phyloP scores from a whole-genome alignment of 2,113 vertebrate genomes.

The Campylorhamphus procurvoides region DNA sequence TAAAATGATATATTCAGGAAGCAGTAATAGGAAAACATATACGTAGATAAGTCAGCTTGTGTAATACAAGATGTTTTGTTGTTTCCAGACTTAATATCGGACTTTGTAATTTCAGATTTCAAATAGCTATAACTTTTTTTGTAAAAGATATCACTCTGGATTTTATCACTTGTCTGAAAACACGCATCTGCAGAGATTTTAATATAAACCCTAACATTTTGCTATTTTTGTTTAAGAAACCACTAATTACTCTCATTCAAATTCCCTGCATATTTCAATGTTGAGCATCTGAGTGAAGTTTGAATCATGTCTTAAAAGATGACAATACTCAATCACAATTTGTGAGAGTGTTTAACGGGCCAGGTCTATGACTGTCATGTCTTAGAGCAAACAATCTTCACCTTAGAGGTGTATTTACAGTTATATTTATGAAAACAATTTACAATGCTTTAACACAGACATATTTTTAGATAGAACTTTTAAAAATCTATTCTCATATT shows the following conservation, averaged over 20 bases:
- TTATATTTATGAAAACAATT: not conserved
- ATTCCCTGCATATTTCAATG: not conserved
- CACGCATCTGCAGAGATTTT: not conserved
- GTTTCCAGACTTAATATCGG: not conserved
- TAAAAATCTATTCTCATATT: not conserved
- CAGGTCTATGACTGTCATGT: not conserved
- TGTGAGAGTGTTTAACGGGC: not conserved
- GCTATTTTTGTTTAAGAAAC: not conserved
- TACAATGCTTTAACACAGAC: not conserved
- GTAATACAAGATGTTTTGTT: not conserved
- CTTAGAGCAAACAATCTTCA: not conserved
- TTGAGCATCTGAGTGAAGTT: not conserved
- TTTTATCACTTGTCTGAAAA: constrained; percentile 9
- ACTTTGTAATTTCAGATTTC: not conserved
- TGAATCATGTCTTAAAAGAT: not conserved
- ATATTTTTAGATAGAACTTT: not conserved
- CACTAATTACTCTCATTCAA: not conserved
- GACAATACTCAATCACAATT: not conserved
- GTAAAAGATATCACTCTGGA: not conserved
- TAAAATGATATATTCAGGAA: not conserved
- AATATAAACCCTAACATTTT: not conserved
- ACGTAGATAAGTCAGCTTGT: not conserved
- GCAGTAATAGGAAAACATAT: not conserved
- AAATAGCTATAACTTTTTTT: not conserved
- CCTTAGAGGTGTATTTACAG: not conserved